Evolutionary conservation across 2,113 vertebrate genomes (phyloP).

Genomic region (Rousettus leschenaultii): DNA sequence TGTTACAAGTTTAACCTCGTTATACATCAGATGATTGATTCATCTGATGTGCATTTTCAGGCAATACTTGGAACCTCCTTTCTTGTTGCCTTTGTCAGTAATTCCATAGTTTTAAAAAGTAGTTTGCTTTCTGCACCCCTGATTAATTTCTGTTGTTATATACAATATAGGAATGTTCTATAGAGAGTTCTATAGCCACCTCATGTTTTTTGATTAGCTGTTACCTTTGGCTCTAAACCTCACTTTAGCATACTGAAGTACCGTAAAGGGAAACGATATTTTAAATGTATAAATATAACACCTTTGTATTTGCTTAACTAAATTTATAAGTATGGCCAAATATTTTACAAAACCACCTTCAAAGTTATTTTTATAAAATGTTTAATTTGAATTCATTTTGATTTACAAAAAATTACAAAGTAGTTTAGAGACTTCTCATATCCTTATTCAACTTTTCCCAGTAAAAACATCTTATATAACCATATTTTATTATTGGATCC

Average conservation of each 20-base stretch:
- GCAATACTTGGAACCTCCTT: neutral
- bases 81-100: neutral
- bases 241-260: neutral
- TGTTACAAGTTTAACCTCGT: neutral
- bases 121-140: neutral
- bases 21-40: slow-evolving; percentile 5
- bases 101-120: neutral
- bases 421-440: neutral
- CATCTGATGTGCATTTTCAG: neutral
- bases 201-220: neutral
- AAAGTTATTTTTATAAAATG: slow-evolving; percentile 1
- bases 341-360: slow-evolving; percentile 27
- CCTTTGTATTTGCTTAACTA: neutral
- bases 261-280: neutral
- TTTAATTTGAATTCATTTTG: neutral
- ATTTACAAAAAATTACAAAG: neutral
- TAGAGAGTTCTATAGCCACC: neutral
- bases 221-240: neutral
- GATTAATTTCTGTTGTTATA: neutral
- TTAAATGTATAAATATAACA: neutral
- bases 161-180: neutral
- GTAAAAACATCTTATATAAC: neutral
- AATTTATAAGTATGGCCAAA: neutral
- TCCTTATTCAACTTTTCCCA: neutral
- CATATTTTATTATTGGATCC: neutral